Percentiles rank a stretch among this genome's conserved stretches.
Conservation (phyloP, 2,888 invertebrate genomes). For the Drosophila trichaetosa region DNA sequence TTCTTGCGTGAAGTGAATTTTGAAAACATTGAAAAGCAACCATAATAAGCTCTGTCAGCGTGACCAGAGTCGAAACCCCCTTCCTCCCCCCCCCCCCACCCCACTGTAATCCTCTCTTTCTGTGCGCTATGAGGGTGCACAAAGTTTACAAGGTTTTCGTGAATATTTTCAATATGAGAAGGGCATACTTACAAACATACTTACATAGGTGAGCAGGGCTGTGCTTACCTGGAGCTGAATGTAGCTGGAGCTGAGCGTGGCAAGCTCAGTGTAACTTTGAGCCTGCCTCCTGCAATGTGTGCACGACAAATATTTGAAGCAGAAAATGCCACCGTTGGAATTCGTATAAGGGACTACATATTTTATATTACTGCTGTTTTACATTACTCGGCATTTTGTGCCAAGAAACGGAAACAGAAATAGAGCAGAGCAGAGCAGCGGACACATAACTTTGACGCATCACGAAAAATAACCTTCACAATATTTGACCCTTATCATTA, state of each 20-base stretch:
- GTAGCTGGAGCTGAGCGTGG: slow-evolving; percentile 5
- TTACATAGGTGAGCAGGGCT: slow-evolving; percentile 35
- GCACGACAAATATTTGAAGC: slow-evolving; percentile 73
- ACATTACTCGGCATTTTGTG: slow-evolving; percentile 68
- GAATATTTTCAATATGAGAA: slow-evolving; percentile 62
- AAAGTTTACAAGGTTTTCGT: slow-evolving; percentile 61
- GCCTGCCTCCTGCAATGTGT: slow-evolving; percentile 44
- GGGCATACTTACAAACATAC: slow-evolving; percentile 13
- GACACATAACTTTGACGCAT: slow-evolving; percentile 51
- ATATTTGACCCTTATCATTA: slow-evolving; percentile 39
- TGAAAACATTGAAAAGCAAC: slow-evolving; percentile 53
- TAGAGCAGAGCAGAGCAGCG: slow-evolving; percentile 27
- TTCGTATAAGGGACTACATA: slow-evolving; percentile 66
- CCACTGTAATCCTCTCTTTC: background rate
- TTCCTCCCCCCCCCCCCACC: background rate
- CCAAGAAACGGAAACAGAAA: slow-evolving; percentile 27
- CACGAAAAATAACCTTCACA: slow-evolving; percentile 24
- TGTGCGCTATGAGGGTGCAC: slow-evolving; percentile 40
- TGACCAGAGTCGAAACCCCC: slow-evolving; percentile 53
- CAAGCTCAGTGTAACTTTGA: slow-evolving; percentile 41
- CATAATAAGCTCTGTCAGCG: slow-evolving; percentile 71
- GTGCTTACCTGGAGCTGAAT: slow-evolving; percentile 36
- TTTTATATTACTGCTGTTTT: slow-evolving; percentile 69
- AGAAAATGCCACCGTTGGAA: slow-evolving; percentile 67
- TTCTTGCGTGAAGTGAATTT: slow-evolving; percentile 72